Evolutionary conservation across 2,113 vertebrate species (phyloP).

Genomic region (Aphyosemion australe): DNA sequence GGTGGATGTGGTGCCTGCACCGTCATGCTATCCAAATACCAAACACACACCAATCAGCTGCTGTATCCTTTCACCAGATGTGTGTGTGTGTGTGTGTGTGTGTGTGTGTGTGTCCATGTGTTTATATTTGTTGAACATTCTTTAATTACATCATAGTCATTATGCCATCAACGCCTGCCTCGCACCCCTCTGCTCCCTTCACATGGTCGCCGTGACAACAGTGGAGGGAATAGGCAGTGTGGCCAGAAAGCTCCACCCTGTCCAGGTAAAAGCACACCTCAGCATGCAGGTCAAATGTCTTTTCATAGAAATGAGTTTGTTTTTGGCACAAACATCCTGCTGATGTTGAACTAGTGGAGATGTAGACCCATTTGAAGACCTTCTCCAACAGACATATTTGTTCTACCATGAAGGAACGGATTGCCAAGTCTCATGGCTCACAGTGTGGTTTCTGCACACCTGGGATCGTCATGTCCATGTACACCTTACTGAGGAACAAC

Average conservation of each 20-base stretch:
- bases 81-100: too few species aligned
- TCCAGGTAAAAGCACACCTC: slow-evolving; percentile 78
- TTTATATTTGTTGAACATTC: slow-evolving; percentile 21
- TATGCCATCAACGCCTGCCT: slow-evolving; percentile 89
- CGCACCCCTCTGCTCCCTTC: slow-evolving; percentile 89
- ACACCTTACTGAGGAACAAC: slow-evolving; percentile 87
- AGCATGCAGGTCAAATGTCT: too few species aligned
- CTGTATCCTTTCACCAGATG: slow-evolving; percentile 85
- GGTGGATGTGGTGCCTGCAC: slow-evolving; percentile 95
- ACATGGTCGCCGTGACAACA: slow-evolving; percentile 89
- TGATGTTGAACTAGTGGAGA: too few species aligned
- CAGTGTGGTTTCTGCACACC: slow-evolving; percentile 98
- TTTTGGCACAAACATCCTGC: too few species aligned
- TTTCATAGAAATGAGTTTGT: too few species aligned
- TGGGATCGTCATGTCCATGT: slow-evolving; percentile 98
- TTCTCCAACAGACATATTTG: background rate
- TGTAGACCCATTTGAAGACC: too few species aligned
- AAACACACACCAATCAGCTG: slow-evolving; percentile 76
- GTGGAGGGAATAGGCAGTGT: slow-evolving; percentile 95
- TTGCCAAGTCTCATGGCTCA: slow-evolving; percentile 91
- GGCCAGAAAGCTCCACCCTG: slow-evolving; percentile 88
- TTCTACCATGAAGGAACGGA: slow-evolving; percentile 83
- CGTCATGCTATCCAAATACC: slow-evolving; percentile 91
- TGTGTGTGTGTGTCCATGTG: too few species aligned
- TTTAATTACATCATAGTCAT: slow-evolving; percentile 83